These are phyloP conservation scores for Agriopis leucophaearia DNA, from an alignment of 2,888 invertebrate genomes.

Conservation along the genomic window DNA sequence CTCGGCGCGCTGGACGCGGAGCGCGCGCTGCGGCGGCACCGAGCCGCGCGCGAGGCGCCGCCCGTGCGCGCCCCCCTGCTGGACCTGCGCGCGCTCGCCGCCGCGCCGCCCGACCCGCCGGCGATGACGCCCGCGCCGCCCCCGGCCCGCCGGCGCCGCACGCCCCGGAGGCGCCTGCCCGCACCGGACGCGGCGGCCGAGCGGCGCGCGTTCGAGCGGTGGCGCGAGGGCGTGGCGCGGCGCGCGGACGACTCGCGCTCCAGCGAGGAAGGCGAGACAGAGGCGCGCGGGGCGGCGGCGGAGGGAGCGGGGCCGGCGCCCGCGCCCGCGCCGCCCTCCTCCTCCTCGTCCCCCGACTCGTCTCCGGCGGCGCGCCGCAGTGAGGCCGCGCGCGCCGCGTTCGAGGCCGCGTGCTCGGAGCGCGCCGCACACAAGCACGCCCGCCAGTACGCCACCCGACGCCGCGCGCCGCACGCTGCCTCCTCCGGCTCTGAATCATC, in stretches of 20 bases:
- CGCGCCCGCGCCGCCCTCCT: constrained; percentile 42
- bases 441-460: constrained; percentile 34
- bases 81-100: constrained; percentile 52
- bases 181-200: constrained; percentile 61
- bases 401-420: neutral
- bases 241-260: constrained; percentile 65
- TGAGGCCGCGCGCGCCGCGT: constrained; percentile 31
- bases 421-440: constrained; percentile 13
- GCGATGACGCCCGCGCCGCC: constrained; percentile 31
- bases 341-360: constrained; percentile 41
- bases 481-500: constrained; percentile 58
- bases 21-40: constrained; percentile 57
- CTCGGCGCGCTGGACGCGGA: constrained; percentile 63
- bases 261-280: constrained; percentile 59
- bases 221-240: constrained; percentile 68
- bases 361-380: constrained; percentile 7
- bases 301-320: constrained; percentile 21
- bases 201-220: constrained; percentile 64
- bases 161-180: constrained; percentile 49
- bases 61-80: constrained; percentile 56
- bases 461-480: constrained; percentile 46
- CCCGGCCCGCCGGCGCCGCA: constrained; percentile 51
- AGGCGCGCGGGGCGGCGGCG: constrained; percentile 18
- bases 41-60: constrained; percentile 51
- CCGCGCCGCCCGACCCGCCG: constrained; percentile 43